Evolutionary conservation across 2,888 invertebrate genomes (phyloP), one percentile per base, ranked within the genome.

Genomic region (Parasteatoda lunata): DNA sequence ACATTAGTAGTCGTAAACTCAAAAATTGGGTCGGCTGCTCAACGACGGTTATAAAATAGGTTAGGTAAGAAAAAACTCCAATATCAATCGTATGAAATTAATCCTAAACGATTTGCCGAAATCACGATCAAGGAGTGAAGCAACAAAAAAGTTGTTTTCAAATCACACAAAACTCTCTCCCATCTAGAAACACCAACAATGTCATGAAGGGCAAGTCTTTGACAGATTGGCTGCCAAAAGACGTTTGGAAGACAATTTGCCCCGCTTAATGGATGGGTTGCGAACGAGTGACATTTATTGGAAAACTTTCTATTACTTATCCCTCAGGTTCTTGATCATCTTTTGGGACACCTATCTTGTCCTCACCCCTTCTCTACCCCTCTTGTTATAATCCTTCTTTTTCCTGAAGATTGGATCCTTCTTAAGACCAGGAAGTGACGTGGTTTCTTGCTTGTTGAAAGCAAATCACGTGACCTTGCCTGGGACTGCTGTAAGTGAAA

Each of bases 231-330:
- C 79, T 80, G 79, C 71, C 79, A 80, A 8, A 5, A 13, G 8
- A 65, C 79, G 69, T 69, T 70, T 59, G n/a, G 78, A 45, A 81
- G 75, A 81, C 73, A 81, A 81, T 81, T 81, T 81, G 81, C 75
- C 49, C 75, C 7, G 15, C 54, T 59, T 81, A 81, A 81, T 81
- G 81, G 75, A 75, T 80, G 49, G 76, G 13, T 54, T 75, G n/a
- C 52, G 30, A 45, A 48, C 11, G n/a, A 49, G 69, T 81, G 81
- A 81, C 81, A 81, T 81, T 81, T 81, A 81, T 81, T 81, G 75
- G 81, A 75, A 81, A 81, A 81, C 81, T 81, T 81, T 81, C 81
- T 81, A 81, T 81, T 81, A 81, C 75, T 81, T 81, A 81, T 75
- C 81, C 81, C 73, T 73, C 73, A 30, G 75, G 73, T 73, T 71